Conservation (phyloP, 1,140 invertebrate species). For the Paramacrobiotus metropolitanus region DNA sequence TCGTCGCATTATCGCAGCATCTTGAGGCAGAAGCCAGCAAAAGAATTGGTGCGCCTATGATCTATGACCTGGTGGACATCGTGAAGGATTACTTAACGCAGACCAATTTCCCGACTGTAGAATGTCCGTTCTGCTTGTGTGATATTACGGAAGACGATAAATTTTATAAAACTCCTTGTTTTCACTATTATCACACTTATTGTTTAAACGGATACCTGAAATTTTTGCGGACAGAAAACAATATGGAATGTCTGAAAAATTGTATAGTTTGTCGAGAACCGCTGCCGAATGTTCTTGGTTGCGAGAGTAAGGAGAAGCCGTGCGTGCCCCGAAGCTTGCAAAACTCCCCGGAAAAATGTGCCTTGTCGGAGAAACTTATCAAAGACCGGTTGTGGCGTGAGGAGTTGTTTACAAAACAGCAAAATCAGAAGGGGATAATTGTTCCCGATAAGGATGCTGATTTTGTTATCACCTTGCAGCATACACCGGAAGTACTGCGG, state of each 20-base stretch:
- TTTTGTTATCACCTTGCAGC: neutral
- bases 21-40: neutral
- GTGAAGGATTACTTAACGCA: neutral
- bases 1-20: neutral
- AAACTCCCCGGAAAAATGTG: neutral
- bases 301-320: neutral
- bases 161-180: neutral
- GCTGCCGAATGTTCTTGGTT: neutral
- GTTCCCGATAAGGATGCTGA: neutral
- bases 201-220: neutral
- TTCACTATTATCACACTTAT: neutral
- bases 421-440: neutral
- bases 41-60: neutral
- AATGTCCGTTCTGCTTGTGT: conserved; percentile 1
- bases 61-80: neutral
- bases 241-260: neutral
- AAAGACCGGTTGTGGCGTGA: neutral
- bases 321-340: neutral
- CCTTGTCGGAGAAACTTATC: neutral
- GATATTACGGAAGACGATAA: neutral
- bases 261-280: neutral
- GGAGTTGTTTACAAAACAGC: neutral
- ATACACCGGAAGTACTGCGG: neutral
- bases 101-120: neutral
- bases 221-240: neutral